phyloP scores from a whole-genome alignment of 37 sponge, comb jelly and placozoan genomes.

The Chondrilla cf. caribensis region DNA sequence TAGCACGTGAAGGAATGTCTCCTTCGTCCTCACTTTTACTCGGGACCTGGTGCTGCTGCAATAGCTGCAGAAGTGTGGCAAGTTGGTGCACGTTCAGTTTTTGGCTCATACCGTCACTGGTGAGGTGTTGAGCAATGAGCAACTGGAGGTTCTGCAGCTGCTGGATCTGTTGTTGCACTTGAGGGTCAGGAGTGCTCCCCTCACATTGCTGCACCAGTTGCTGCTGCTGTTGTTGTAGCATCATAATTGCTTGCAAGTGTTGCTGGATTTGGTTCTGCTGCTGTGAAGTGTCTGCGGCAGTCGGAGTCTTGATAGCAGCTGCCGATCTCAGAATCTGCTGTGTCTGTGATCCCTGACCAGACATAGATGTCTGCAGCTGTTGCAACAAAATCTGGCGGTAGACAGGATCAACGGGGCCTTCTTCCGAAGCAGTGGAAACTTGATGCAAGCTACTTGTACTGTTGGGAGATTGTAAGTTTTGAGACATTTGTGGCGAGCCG shows the following conservation, averaged over 20 bases:
- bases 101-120: conserved; percentile 51
- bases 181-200: conserved; percentile 28
- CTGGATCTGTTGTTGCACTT: conserved; percentile 65
- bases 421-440: neutral
- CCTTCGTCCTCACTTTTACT: neutral
- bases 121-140: conserved; percentile 64
- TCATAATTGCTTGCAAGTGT: conserved; percentile 54
- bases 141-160: conserved; percentile 75
- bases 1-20: neutral
- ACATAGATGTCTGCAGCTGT: conserved; percentile 12
- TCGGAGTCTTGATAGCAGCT: neutral
- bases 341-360: neutral
- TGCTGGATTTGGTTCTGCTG: conserved; percentile 17
- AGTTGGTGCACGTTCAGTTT: conserved; percentile 13
- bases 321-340: no score
- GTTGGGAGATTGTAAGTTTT: neutral
- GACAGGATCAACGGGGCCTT: neutral
- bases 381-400: conserved; percentile 14
- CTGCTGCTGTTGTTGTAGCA: conserved; percentile 71
- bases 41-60: conserved; percentile 14
- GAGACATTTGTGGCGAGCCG: neutral
- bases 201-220: conserved; percentile 57
- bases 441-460: neutral
- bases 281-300: neutral
- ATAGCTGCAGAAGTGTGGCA: conserved; percentile 4